phyloP scores from a whole-genome alignment of 2,888 invertebrate species.

The Xanthia togata region DNA sequence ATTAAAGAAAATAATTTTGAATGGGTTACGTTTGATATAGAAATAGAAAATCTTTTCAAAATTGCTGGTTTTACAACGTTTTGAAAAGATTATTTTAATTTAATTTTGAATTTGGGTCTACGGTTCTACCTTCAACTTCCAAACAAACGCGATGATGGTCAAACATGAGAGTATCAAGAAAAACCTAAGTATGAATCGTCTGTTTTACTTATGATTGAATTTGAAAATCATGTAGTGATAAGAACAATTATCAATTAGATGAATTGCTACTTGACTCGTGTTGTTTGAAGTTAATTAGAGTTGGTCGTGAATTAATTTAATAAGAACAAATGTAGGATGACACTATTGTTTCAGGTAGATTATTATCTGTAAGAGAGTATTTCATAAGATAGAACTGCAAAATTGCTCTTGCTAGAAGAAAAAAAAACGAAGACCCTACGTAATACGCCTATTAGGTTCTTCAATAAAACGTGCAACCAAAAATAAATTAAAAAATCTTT shows the following conservation, averaged over 20 bases:
- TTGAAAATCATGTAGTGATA: not conserved
- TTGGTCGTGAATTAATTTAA: constrained; percentile 3
- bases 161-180: not conserved
- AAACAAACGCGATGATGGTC: not conserved
- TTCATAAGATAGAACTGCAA: not conserved
- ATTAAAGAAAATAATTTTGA: not conserved
- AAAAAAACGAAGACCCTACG: not conserved
- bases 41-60: not conserved
- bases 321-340: not conserved
- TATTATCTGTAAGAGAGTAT: not conserved
- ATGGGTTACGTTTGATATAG: not conserved
- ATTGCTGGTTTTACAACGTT: too few species aligned
- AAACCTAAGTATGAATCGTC: not conserved
- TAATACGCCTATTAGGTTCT: not conserved
- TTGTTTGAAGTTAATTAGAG: not conserved
- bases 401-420: not conserved
- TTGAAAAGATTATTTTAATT: too few species aligned
- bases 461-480: not conserved
- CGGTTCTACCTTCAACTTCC: not conserved
- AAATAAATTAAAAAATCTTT: too few species aligned
- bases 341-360: not conserved
- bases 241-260: not conserved
- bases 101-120: not conserved
- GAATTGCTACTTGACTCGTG: not conserved
- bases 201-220: not conserved